phyloP scores from a whole-genome alignment of 2,888 invertebrate species.

The Drosophila emarginata region DNA sequence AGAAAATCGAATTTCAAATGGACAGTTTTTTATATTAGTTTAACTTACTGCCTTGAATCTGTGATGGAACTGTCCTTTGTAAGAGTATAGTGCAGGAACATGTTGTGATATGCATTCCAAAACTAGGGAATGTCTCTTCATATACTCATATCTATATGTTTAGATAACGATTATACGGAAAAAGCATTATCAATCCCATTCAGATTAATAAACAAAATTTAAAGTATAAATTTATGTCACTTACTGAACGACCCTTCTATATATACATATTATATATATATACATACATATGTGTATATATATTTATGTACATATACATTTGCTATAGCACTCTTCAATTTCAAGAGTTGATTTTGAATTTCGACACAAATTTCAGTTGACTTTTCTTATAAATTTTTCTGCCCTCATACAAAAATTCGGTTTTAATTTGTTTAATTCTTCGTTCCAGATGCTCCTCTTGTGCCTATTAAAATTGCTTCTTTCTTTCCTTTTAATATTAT shows the following conservation, averaged over 20 bases:
- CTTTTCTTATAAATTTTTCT: conserved; percentile 20
- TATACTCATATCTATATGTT: too few species aligned
- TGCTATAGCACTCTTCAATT: not conserved
- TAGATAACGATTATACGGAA: too few species aligned
- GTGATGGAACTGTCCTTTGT: not conserved
- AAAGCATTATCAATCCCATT: too few species aligned
- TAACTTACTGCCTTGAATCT: too few species aligned
- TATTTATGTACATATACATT: not conserved
- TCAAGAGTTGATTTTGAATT: not conserved
- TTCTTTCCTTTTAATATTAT: conserved; percentile 29
- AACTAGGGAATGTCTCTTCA: not conserved
- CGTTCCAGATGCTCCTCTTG: conserved; percentile 23
- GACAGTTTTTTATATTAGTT: too few species aligned
- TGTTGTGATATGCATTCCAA: not conserved
- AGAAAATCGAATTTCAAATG: too few species aligned
- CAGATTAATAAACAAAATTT: too few species aligned
- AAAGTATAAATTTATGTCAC: not conserved
- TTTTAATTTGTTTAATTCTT: conserved; percentile 31
- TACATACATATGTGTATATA: too few species aligned
- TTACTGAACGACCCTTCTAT: not conserved
- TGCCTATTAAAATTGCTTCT: conserved; percentile 49
- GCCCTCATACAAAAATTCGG: conserved; percentile 33
- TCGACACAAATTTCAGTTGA: conserved; percentile 2
- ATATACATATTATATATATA: not conserved
- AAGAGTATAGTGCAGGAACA: not conserved